Evolutionary conservation across 2,888 invertebrate genomes (phyloP), one percentile per base, ranked within the genome.

Genomic region (Taphrorychus bicolor): DNA sequence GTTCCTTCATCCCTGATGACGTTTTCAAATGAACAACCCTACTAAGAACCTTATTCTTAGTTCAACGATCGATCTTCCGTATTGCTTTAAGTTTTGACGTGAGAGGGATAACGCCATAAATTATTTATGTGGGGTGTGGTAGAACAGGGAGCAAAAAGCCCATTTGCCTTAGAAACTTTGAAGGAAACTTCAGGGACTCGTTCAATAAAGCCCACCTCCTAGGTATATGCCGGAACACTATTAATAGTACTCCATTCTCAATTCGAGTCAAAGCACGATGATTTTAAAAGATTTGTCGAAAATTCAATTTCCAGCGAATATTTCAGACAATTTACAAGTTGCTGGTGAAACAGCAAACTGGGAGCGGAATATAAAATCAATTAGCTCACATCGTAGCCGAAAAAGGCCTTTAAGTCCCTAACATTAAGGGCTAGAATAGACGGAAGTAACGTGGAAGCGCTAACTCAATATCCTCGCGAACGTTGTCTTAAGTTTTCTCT

Each of bases 401-500:
- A 62, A 71, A 48, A 73, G 24, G 57, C 42, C 74, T 72, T 70
- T 75, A 75, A 49, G 45, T 17, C 45, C 56, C 32, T 41, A 4
- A 14, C 23, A 49, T 59, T 68, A 68, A 7, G 54, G 59, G 3
- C 42, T 5, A 18, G 16, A 60, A 57, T 65, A 21, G 64, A 52
- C 23, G 48, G 42, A 60, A 60, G 51, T 60, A 57, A 57, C 32
- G 69, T 72, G 73, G 76, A 75, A 78, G 78, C 78, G 80, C 79
- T 81, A 81, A 81, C 80, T 81, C 81, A 81, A 81, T 81, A 81
- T 81, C 79, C 67, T 58, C 81, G 79, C 79, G 69, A 69, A 69
- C 69, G 80, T 78, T 80, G 81, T 81, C 81, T 81, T 82, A 82
- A 82, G 82, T 82, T 82, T 82, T 82, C 81, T 81, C 79, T 79